A percentile compares a stretch with the other conserved stretches of the same genome.
Conservation (phyloP, 2,113 vertebrate genomes). For the Ptilonorhynchus violaceus region DNA sequence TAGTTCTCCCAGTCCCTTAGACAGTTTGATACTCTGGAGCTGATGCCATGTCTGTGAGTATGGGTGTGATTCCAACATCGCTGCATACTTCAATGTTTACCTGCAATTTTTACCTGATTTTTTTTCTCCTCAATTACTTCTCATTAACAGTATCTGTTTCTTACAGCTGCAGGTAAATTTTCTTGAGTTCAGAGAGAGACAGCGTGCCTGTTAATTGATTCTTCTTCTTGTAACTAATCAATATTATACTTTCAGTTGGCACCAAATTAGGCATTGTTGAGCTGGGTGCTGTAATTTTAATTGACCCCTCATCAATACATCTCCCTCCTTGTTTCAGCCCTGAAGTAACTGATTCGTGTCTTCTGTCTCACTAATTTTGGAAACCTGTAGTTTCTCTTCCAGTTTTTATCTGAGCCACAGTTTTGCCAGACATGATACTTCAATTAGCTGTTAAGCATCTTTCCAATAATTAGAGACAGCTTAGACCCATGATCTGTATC, state of each 20-base stretch:
- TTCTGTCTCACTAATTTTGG: background rate
- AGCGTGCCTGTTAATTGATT: background rate
- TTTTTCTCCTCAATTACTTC: background rate
- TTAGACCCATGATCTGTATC: constrained; percentile 58
- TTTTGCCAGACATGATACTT: constrained; percentile 1
- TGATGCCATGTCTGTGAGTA: accelerated
- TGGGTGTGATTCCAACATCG: background rate
- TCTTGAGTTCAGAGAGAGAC: background rate
- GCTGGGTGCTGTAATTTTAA: background rate
- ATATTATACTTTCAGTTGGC: background rate
- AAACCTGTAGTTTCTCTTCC: background rate
- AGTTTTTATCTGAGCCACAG: background rate
- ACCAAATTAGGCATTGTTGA: background rate
- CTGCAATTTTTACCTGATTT: background rate
- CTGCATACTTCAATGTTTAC: background rate
- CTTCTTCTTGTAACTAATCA: background rate
- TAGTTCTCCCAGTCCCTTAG: background rate
- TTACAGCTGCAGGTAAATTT: background rate
- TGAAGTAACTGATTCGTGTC: background rate
- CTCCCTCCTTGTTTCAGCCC: background rate
- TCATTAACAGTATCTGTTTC: background rate
- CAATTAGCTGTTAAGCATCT: constrained; percentile 71
- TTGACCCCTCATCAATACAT: background rate
- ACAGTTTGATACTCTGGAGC: background rate
- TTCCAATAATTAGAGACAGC: constrained; percentile 62